Evolutionary conservation across 1,140 invertebrate genomes (phyloP).

Genomic region (Polypedilum pembai): DNA sequence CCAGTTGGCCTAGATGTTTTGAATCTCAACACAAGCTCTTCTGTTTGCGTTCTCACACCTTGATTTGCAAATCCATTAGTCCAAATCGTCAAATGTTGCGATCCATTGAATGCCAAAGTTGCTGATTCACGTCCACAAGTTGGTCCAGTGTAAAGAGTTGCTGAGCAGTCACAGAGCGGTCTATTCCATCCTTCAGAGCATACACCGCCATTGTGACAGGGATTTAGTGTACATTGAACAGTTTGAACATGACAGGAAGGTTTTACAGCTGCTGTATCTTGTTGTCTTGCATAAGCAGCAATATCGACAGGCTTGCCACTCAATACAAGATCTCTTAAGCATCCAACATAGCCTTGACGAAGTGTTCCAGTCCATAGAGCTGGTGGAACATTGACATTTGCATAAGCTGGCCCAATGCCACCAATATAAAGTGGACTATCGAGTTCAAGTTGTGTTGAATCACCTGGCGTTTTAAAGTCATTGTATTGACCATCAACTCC

Average conservation of each 20-base stretch:
- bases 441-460: conserved; percentile 73
- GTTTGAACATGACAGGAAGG: conserved; percentile 74
- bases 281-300: conserved; percentile 76
- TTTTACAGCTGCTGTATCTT: conserved; percentile 83
- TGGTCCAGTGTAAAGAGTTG: conserved; percentile 80
- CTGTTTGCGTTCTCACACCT: conserved; percentile 79
- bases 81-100: conserved; percentile 73
- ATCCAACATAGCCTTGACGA: conserved; percentile 88
- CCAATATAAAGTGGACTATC: conserved; percentile 87
- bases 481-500: conserved; percentile 80
- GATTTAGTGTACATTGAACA: conserved; percentile 70
- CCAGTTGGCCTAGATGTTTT: conserved; percentile 69
- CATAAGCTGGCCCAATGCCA: conserved; percentile 69
- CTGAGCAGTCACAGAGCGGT: conserved; percentile 90
- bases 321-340: conserved; percentile 84
- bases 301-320: conserved; percentile 91
- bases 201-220: conserved; percentile 83
- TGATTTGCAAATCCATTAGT: conserved; percentile 52
- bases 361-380: conserved; percentile 86
- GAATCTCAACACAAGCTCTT: conserved; percentile 84
- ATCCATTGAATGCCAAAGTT: conserved; percentile 80
- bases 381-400: conserved; percentile 65
- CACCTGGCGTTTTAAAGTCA: conserved; percentile 84
- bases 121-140: conserved; percentile 88
- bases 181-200: conserved; percentile 95